Conservation (phyloP, 2,888 invertebrate genomes). For the Eulithis testata region DNA sequence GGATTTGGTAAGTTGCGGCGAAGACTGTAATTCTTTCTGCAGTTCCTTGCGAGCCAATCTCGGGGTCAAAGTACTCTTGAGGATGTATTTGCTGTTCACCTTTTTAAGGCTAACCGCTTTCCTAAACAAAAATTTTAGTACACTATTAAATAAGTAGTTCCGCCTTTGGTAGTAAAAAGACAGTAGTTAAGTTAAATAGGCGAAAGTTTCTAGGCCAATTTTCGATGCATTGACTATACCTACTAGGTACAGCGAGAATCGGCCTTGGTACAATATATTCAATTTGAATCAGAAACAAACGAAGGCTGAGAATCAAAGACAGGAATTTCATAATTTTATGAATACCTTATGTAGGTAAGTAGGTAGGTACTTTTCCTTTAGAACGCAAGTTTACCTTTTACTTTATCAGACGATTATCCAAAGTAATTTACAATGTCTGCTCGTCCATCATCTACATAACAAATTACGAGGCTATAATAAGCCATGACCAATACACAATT, state of each 20-base stretch:
- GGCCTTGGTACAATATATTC: constrained; percentile 5
- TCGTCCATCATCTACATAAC: constrained; percentile 1
- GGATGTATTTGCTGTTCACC: constrained; percentile 92
- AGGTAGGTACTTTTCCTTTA: too few species aligned
- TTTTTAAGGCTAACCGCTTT: constrained; percentile 89
- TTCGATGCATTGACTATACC: constrained; percentile 1
- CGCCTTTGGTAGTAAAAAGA: not conserved
- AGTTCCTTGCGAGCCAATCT: constrained; percentile 89
- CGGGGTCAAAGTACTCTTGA: constrained; percentile 93
- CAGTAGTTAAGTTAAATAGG: not conserved
- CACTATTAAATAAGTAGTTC: not conserved
- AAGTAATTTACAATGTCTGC: constrained; percentile 23
- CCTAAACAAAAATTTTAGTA: constrained; percentile 49
- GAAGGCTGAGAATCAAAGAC: too few species aligned
- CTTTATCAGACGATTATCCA: constrained; percentile 20
- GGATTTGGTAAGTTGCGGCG: constrained; percentile 86
- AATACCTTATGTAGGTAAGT: not conserved
- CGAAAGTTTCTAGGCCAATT: not conserved
- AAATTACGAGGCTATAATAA: too few species aligned
- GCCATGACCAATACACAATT: not conserved
- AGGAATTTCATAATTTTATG: not conserved
- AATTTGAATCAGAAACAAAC: too few species aligned
- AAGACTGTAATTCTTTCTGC: constrained; percentile 85
- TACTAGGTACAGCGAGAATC: constrained; percentile 1
- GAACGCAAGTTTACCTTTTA: not conserved